Evolutionary conservation across 2,888 invertebrate species (phyloP).

Genomic region (Carabus problematicus): DNA sequence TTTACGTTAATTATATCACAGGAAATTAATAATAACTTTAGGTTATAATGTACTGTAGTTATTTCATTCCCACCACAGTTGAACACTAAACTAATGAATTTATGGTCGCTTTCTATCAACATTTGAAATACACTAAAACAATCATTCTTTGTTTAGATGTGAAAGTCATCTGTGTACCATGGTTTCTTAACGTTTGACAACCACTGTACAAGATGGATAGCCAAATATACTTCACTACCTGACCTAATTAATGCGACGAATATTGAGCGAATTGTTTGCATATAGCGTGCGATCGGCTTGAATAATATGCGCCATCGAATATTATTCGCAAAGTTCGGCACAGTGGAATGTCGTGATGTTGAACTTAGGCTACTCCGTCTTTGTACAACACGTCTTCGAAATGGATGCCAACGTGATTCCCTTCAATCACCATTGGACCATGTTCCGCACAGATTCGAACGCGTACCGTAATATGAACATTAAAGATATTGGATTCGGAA

Average conservation of each 20-base stretch:
- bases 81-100: too few species aligned
- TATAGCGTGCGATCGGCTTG: constrained; percentile 21
- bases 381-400: too few species aligned
- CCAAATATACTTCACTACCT: constrained; percentile 24
- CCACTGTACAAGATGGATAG: constrained; percentile 23
- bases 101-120: too few species aligned
- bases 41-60: neutral
- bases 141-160: too few species aligned
- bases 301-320: constrained; percentile 28
- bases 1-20: constrained; percentile 42
- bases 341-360: constrained; percentile 8
- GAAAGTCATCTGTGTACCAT: too few species aligned
- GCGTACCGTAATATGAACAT: too few species aligned
- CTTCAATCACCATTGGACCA: too few species aligned
- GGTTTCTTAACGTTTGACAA: neutral
- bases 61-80: neutral
- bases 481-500: too few species aligned
- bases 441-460: too few species aligned
- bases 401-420: too few species aligned
- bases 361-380: neutral
- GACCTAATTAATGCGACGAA: constrained; percentile 20
- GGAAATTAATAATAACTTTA: constrained; percentile 38
- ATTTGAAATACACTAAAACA: too few species aligned
- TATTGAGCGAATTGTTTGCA: constrained; percentile 26
- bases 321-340: constrained; percentile 10